Evolutionary conservation across 2,888 invertebrate species (phyloP).

Genomic region (Diploptera punctata): DNA sequence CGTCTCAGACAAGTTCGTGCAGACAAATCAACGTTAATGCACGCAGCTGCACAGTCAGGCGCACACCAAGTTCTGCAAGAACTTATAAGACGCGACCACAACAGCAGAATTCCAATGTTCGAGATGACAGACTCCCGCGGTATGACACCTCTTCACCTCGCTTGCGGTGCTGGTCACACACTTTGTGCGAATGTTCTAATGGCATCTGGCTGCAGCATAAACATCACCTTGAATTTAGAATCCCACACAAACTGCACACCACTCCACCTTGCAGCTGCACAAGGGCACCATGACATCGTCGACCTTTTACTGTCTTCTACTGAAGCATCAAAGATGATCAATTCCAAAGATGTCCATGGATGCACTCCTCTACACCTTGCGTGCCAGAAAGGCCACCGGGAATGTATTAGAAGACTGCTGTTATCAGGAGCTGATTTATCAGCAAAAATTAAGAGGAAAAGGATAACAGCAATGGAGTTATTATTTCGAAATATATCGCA

Average conservation of each 20-base stretch:
- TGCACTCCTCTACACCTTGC: conserved; percentile 57
- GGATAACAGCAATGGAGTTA: conserved; percentile 59
- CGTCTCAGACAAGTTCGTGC: conserved; percentile 56
- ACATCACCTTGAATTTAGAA: conserved; percentile 46
- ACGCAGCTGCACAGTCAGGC: conserved; percentile 64
- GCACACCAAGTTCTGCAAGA: conserved; percentile 61
- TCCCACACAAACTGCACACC: conserved; percentile 43
- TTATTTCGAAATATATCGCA: conserved; percentile 61
- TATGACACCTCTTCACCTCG: conserved; percentile 62
- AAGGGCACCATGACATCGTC: conserved; percentile 10
- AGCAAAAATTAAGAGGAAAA: conserved; percentile 42
- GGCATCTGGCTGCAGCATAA: conserved; percentile 57
- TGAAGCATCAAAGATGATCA: conserved; percentile 15
- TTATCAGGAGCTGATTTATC: conserved; percentile 46
- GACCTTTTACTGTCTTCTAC: neutral
- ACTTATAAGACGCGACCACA: conserved; percentile 51
- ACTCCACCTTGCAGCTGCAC: conserved; percentile 8
- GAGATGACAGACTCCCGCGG: conserved; percentile 52
- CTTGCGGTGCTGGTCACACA: conserved; percentile 60
- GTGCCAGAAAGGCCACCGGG: conserved; percentile 64
- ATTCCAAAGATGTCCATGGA: conserved; percentile 42
- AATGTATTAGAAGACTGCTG: conserved; percentile 59
- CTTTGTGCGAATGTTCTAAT: conserved; percentile 59
- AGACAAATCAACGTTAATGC: conserved; percentile 63
- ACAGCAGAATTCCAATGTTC: neutral